Evolutionary conservation across 2,797 vertebrate genomes (phyloP).

Genomic region (Catostomus latipinnis): DNA sequence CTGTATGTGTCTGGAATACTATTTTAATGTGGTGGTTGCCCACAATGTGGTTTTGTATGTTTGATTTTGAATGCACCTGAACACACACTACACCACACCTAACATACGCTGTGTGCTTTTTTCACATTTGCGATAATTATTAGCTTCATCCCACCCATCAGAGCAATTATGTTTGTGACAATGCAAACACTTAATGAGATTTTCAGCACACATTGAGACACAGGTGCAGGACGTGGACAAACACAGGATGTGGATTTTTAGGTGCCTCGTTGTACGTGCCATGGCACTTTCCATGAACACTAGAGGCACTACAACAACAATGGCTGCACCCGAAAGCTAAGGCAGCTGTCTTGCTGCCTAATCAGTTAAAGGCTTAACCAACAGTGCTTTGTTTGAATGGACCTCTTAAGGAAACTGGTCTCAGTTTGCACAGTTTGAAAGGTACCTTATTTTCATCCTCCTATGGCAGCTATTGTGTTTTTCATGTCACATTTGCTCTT

Average conservation of each 20-base stretch:
- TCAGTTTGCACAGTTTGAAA: too few relatives aligned
- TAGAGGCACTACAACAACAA: too few relatives aligned
- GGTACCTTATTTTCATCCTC: too few relatives aligned
- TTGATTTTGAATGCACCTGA: conserved; percentile 44
- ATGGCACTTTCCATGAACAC: too few relatives aligned
- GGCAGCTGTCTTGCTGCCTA: too few relatives aligned
- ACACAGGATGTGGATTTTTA: neutral
- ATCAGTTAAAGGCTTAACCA: too few relatives aligned
- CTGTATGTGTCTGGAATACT: conserved; percentile 31
- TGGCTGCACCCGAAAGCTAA: too few relatives aligned
- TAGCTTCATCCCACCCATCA: conserved; percentile 68
- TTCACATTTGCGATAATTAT: conserved; percentile 71
- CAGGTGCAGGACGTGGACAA: conserved; percentile 47
- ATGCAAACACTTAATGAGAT: conserved; percentile 61
- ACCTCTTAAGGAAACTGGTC: too few relatives aligned
- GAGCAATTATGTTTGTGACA: conserved; percentile 74
- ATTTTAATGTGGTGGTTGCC: conserved; percentile 32
- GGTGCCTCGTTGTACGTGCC: too few relatives aligned
- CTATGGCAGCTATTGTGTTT: too few relatives aligned
- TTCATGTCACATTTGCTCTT: too few relatives aligned
- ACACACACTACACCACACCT: conserved; percentile 57
- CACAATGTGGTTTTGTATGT: conserved; percentile 18
- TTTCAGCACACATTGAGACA: conserved; percentile 42
- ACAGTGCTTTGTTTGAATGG: too few relatives aligned
- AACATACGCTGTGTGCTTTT: conserved; percentile 40